phyloP scores from a whole-genome alignment of 2,797 vertebrate genomes.

The Taeniopygia guttata region DNA sequence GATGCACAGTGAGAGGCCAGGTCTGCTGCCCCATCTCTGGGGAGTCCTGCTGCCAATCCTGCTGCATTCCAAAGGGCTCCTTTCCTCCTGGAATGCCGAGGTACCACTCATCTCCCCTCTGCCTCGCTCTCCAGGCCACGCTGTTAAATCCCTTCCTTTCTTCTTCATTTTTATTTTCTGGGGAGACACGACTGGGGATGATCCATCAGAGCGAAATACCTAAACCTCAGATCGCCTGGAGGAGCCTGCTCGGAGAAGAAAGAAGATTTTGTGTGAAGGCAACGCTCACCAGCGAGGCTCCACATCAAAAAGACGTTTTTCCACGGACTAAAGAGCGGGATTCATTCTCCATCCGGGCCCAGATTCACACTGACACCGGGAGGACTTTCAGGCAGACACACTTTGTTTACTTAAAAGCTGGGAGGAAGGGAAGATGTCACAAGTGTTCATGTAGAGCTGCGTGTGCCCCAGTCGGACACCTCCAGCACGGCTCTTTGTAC shows the following conservation, averaged over 20 bases:
- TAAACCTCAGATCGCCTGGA: not conserved
- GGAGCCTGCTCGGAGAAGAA: slow-evolving; percentile 12
- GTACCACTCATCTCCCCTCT: not conserved
- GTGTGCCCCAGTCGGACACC: slow-evolving; percentile 28
- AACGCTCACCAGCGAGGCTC: not conserved
- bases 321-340: slow-evolving; percentile 18
- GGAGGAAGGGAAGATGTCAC: slow-evolving; percentile 60
- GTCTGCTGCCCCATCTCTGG: not conserved
- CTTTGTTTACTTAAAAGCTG: slow-evolving; percentile 69
- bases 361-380: slow-evolving; percentile 47
- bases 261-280: not conserved
- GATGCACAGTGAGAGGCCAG: not conserved
- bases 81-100: not conserved
- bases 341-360: slow-evolving; percentile 35
- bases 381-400: slow-evolving; percentile 17
- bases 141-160: not conserved
- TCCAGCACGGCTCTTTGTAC: slow-evolving; percentile 58
- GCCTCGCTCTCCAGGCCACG: not conserved
- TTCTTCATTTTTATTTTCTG: not conserved
- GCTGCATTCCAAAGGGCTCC: rapidly evolving
- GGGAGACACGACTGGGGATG: not conserved
- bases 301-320: slow-evolving; percentile 43
- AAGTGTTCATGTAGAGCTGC: slow-evolving; percentile 42
- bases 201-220: not conserved
- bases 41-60: not conserved